A percentile compares a stretch with the other conserved stretches of the same genome.
phyloP scores from a whole-genome alignment of 2,797 vertebrate genomes.

The Heliangelus exortis region DNA sequence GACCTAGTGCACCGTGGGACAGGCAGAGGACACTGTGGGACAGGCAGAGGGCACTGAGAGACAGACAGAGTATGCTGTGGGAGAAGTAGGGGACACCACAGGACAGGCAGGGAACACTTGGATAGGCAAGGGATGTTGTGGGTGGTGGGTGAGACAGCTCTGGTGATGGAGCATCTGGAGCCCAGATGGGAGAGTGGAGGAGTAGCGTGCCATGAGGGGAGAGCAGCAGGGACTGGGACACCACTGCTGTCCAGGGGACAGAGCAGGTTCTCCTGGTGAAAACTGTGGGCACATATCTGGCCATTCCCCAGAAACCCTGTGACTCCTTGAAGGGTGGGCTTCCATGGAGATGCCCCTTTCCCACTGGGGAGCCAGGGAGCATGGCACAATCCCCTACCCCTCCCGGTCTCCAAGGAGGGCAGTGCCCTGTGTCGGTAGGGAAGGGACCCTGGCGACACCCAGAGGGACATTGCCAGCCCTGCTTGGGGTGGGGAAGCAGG shows the following conservation, averaged over 20 bases:
- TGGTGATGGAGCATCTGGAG: conserved; percentile 37
- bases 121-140: background rate
- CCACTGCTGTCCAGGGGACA: fast-evolving
- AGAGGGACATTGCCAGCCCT: fast-evolving
- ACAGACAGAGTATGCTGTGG: background rate
- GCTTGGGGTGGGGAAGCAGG: fast-evolving
- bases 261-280: background rate
- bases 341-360: background rate
- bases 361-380: background rate
- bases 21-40: background rate
- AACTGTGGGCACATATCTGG: background rate
- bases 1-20: background rate
- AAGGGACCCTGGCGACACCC: background rate
- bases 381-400: background rate
- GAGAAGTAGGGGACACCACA: background rate
- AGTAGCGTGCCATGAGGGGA: background rate
- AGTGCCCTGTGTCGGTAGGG: fast-evolving
- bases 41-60: background rate
- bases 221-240: too few relatives aligned
- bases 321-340: background rate
- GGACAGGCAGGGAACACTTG: background rate
- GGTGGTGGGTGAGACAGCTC: background rate
- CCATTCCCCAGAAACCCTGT: fast-evolving
- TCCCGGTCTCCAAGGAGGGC: background rate
- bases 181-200: conserved; percentile 24